Base-by-base conservation (phyloP, 2,888 invertebrate species). In the Drosophila falleni region DNA sequence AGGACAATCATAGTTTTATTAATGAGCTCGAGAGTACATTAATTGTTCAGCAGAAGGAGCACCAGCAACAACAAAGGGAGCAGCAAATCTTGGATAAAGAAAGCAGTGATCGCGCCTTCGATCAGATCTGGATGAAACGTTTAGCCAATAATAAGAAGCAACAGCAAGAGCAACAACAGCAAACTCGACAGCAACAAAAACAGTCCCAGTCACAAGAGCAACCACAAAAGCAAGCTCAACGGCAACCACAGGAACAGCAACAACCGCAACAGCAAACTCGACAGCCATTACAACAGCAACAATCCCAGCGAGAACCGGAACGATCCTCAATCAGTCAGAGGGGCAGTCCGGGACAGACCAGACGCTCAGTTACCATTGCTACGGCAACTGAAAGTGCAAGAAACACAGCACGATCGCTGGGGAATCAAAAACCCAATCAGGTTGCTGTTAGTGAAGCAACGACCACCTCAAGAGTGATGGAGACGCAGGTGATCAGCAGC, bases 1-100 rank as follows among this genome's bases (percentile, higher is more conserved):
- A 87, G 26, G 92, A 93, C 0, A 93, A 92, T 70, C 91, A 90
- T 8, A 90, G 88, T 64, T 92, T 93, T 26, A 73, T 93, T 19
- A 75, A 78, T 53, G 91, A 93, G 46, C 59, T 93, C 1, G 91
- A 93, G 59, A 83, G 91, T 1, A 89, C 92, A 1, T 50, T 93
- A 42, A 71, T 67, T 10, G 64, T 9, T 1, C 82, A 70, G 19
- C 67, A 63, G 0, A 37, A 15, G 9, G 63, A 63, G 0, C 66
- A 60, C 8, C 19, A 78, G 31, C 53, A 61, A 16, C 58, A 77
- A 5, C 56, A 65, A 29, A 37, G n/a, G 5, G 31, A 65, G 1
- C 58, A 46, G 13, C 42, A 65, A 6, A 56, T 56, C 0, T 26
- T 26, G 5, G 51, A 69, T 1, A 59, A 15, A 8, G 89, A 90